These are phyloP conservation scores for Drosophila varians DNA, from an alignment of 1,140 invertebrate species.

Conservation along the genomic window DNA sequence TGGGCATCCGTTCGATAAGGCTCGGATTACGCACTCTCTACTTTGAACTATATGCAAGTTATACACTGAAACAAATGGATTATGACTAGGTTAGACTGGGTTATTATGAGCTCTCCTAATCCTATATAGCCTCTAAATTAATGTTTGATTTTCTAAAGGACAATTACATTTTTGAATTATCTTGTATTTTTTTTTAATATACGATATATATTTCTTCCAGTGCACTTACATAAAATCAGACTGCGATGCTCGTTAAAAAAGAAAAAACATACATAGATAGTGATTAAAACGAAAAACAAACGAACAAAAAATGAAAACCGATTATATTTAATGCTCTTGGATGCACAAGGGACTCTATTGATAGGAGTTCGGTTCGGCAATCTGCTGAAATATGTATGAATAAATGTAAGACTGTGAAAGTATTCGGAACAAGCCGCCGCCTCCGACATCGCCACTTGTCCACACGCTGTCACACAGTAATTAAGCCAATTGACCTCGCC, in stretches of 20 bases:
- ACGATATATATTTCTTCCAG: background rate
- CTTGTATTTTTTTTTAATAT: background rate
- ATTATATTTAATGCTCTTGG: conserved; percentile 35
- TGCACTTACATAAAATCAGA: conserved; percentile 4
- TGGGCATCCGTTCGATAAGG: conserved; percentile 31
- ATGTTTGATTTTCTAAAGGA: no score
- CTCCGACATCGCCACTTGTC: conserved; percentile 12
- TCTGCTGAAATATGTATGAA: conserved; percentile 31
- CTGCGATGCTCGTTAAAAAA: conserved; percentile 37
- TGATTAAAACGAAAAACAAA: conserved; percentile 24
- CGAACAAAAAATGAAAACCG: conserved; percentile 35
- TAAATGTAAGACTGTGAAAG: conserved; percentile 17
- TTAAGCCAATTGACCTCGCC: conserved; percentile 80
- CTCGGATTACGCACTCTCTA: conserved; percentile 10
- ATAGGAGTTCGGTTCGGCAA: conserved; percentile 22
- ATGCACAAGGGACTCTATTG: conserved; percentile 44
- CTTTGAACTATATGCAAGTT: conserved; percentile 13
- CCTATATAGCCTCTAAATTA: no score
- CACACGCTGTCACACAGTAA: conserved; percentile 71
- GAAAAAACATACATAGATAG: conserved; percentile 30
- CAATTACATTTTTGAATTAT: no score
- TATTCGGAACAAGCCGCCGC: conserved; percentile 7
- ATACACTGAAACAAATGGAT: conserved; percentile 10
- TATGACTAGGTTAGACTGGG: no score
- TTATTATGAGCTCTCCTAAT: no score